phyloP scores from a whole-genome alignment of 2,113 vertebrate species.

The Tor tambroides region DNA sequence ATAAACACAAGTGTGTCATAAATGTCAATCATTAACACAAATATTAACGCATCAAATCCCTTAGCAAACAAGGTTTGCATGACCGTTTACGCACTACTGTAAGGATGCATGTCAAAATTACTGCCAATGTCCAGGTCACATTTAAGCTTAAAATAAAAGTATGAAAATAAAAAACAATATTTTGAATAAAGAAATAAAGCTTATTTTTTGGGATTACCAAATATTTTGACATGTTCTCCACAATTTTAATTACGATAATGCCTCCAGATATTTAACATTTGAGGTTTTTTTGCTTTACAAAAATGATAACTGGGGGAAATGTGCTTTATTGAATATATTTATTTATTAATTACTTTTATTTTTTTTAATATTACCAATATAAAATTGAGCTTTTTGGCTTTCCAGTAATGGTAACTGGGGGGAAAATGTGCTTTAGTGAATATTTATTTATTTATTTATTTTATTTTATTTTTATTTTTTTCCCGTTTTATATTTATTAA shows the following conservation, averaged over 20 bases:
- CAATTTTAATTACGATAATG: background rate
- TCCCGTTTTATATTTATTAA: no score
- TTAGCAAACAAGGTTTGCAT: background rate
- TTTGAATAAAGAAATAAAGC: no score
- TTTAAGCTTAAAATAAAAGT: background rate
- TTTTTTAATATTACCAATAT: background rate
- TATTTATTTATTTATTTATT: no score
- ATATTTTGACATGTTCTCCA: background rate
- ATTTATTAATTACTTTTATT: no score
- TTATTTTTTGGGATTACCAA: constrained; percentile 71
- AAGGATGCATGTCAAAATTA: background rate
- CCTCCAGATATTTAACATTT: background rate
- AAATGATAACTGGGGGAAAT: background rate
- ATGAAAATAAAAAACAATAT: constrained; percentile 54
- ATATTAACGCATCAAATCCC: background rate
- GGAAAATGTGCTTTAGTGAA: no score
- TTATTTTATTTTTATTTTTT: no score
- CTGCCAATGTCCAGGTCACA: background rate
- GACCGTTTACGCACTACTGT: background rate
- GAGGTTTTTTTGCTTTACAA: background rate
- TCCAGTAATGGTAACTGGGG: background rate
- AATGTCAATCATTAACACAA: background rate
- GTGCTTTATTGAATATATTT: no score
- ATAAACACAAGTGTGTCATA: constrained; percentile 41
- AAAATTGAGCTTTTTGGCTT: background rate